phyloP scores from a whole-genome alignment of 2,797 vertebrate genomes.

The Ctenosaura bakeri region DNA sequence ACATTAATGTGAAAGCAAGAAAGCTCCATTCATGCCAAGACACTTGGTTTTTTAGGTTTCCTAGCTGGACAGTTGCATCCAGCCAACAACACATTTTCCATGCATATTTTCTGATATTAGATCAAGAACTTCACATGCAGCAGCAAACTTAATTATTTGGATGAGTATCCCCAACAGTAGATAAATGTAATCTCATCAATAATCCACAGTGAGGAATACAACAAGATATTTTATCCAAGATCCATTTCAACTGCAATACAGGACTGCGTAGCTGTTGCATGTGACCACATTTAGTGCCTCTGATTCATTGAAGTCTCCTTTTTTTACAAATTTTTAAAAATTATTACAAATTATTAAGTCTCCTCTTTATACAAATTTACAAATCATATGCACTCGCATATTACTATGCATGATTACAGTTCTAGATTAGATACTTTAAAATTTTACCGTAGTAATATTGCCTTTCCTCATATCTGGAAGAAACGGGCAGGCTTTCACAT shows the following conservation, averaged over 20 bases:
- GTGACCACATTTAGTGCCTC: background rate
- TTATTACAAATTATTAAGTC: too few relatives aligned
- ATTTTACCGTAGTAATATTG: constrained; percentile 89
- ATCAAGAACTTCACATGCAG: background rate
- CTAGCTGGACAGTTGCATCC: too few relatives aligned
- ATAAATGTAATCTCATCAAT: background rate
- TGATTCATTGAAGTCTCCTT: background rate
- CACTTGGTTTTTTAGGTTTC: background rate
- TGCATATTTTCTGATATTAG: background rate
- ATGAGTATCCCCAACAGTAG: background rate
- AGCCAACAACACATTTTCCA: background rate
- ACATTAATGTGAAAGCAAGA: background rate
- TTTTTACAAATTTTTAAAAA: too few relatives aligned
- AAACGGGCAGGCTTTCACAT: constrained; percentile 94
- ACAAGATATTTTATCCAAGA: background rate
- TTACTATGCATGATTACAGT: background rate
- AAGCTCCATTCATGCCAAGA: background rate
- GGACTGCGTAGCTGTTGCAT: too few relatives aligned
- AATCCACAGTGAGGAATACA: background rate
- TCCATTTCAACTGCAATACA: background rate
- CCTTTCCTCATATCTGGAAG: constrained; percentile 87
- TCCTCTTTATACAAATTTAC: too few relatives aligned
- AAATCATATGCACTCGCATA: background rate
- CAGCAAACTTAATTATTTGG: background rate
- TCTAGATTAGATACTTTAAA: constrained; percentile 24